Conservation (phyloP, 53 echinoderm and acorn worm genomes). For the Antedon mediterranea region DNA sequence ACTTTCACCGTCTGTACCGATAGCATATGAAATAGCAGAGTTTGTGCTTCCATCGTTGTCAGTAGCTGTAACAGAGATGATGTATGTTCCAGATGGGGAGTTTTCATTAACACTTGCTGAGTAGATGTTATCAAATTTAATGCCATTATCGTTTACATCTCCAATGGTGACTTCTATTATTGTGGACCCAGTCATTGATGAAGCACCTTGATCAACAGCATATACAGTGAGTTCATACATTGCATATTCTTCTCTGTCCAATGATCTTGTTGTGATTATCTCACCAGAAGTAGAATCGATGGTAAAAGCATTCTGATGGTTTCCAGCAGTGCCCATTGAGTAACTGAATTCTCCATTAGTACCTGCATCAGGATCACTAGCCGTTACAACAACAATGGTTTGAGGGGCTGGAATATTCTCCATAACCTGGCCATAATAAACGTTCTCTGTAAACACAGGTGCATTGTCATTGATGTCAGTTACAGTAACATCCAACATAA, state of each 20-base stretch:
- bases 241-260: slow-evolving; percentile 53
- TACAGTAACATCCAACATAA: slow-evolving; percentile 32
- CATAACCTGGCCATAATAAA: slow-evolving; percentile 26
- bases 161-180: slow-evolving; percentile 43
- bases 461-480: slow-evolving; percentile 73
- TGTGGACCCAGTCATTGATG: slow-evolving; percentile 28
- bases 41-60: slow-evolving; percentile 55
- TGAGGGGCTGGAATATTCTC: slow-evolving; percentile 29
- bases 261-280: slow-evolving; percentile 33
- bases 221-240: slow-evolving; percentile 47
- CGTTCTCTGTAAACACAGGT: slow-evolving; percentile 40
- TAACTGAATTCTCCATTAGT: slow-evolving; percentile 43
- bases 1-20: slow-evolving; percentile 21
- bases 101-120: slow-evolving; percentile 59
- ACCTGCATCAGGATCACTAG: slow-evolving; percentile 50
- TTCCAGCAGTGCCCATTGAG: slow-evolving; percentile 27
- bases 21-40: slow-evolving; percentile 33
- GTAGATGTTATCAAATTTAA: slow-evolving; percentile 46
- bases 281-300: slow-evolving; percentile 42
- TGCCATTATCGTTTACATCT: slow-evolving; percentile 75
- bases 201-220: slow-evolving; percentile 59
- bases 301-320: slow-evolving; percentile 44
- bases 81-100: slow-evolving; percentile 32
- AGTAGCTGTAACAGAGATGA: slow-evolving; percentile 52
- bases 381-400: slow-evolving; percentile 36